Conservation (phyloP, 2,888 invertebrate species). For the Mamestra brassicae region DNA sequence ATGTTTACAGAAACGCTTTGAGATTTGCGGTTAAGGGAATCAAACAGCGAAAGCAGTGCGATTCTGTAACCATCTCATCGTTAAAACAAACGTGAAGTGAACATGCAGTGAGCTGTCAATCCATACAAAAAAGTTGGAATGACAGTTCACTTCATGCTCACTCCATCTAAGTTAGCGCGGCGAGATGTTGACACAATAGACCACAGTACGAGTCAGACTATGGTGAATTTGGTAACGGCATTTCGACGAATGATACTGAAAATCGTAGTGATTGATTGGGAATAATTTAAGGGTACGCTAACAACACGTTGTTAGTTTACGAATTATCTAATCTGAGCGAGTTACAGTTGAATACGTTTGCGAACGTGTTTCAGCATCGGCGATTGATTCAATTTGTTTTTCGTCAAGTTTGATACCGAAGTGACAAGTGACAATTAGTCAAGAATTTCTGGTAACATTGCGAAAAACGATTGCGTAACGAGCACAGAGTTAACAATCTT, state of each 20-base stretch:
- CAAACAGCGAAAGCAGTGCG: slow-evolving; percentile 24
- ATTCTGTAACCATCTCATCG: too few relatives aligned
- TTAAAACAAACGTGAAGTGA: too few relatives aligned
- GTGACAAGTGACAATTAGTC: slow-evolving; percentile 59
- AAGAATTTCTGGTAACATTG: slow-evolving; percentile 40
- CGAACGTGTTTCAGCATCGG: slow-evolving; percentile 17
- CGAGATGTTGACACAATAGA: too few relatives aligned
- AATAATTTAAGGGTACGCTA: slow-evolving; percentile 32
- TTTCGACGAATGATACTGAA: slow-evolving; percentile 28
- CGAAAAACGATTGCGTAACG: slow-evolving; percentile 8
- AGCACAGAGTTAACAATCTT: not conserved
- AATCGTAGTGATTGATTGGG: slow-evolving; percentile 38
- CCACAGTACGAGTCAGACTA: slow-evolving; percentile 9
- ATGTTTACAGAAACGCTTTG: slow-evolving; percentile 65
- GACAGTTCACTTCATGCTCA: too few relatives aligned
- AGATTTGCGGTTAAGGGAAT: slow-evolving; percentile 58
- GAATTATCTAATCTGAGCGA: slow-evolving; percentile 42
- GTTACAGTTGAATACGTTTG: slow-evolving; percentile 15
- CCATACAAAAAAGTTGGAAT: too few relatives aligned
- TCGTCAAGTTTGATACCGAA: slow-evolving; percentile 48
- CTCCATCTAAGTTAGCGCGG: too few relatives aligned
- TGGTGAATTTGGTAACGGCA: not conserved
- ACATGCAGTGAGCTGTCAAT: too few relatives aligned
- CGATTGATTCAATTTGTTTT: slow-evolving; percentile 42
- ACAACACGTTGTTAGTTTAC: slow-evolving; percentile 14